Base-by-base conservation (phyloP, 2,113 vertebrate genomes). In the Alexandromys fortis region DNA sequence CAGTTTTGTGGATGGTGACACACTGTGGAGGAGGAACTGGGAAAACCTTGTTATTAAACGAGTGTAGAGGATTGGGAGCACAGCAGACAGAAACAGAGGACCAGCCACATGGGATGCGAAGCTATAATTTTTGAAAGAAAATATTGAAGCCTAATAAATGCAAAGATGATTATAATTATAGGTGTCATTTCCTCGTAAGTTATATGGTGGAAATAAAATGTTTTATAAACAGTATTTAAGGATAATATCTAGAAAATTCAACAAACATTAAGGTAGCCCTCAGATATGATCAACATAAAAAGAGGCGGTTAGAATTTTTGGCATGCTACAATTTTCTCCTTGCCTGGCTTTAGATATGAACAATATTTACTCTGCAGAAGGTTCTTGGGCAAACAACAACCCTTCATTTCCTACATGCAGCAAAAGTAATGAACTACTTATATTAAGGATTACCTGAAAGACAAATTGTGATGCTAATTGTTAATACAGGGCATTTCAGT, bases 151-250 rank as follows among this genome's bases (percentile, higher is more conserved):
- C 47, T 85, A 92, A 63, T 81, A 92, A 90, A 73, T 86, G 38
- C 49, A 94, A 95, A 94, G 49, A 96, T 97, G 49, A 93, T 93
- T 96, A 77, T 96, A 95, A 95, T 94, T 94, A 93, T 75, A 83
- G 87, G 67, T 95, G 42, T 87, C 94, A 75, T 45, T 94, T 93
- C 42, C 13, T 89, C 52, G 6, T 91, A 93, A 94, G 28, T 95
- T 94, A 47, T 42, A 93, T 55, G 67, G 61, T 92, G 12, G 67
- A 86, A 91, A 70, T 90, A 13, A 70, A 85, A 42, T 93, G 87
- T 88, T 94, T 92, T 94, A 92, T 63, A 94, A 96, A 96, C 76
- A 90, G 21, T 55, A 85, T 92, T 97, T 94, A 76, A 93, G 92
- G 81, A 89, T 85, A 73, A 94, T 92, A 95, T 90, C 24, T 88